A percentile compares a stretch with the other conserved stretches of the same genome.
Evolutionary conservation across 2,888 invertebrate genomes (phyloP).

Genomic region (Hecatera dysodea): DNA sequence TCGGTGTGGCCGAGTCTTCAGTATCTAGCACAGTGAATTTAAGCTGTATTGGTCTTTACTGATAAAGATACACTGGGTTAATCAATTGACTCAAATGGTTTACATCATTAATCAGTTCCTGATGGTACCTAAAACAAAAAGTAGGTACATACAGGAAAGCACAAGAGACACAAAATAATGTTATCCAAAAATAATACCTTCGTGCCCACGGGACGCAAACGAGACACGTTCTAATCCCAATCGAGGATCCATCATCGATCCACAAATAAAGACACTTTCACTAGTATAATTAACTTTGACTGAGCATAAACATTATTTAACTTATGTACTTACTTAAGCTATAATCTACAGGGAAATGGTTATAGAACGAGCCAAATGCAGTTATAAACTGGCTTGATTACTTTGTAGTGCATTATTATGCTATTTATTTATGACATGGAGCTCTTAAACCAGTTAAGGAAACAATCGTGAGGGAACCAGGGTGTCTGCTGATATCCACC

Average conservation of each 20-base stretch:
- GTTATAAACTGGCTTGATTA: constrained; percentile 28
- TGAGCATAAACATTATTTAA: constrained; percentile 18
- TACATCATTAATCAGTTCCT: neutral
- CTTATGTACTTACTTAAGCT: constrained; percentile 19
- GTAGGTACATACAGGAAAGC: neutral
- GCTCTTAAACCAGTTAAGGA: neutral
- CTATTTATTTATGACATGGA: constrained; percentile 6
- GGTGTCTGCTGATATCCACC: neutral
- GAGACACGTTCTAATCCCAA: neutral
- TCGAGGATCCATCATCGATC: neutral
- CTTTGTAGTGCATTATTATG: constrained; percentile 30
- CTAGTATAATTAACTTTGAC: constrained; percentile 4
- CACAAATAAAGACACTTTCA: constrained; percentile 36
- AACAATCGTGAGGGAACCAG: neutral
- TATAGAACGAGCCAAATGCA: constrained; percentile 13
- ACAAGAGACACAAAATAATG: neutral
- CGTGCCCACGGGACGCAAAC: neutral
- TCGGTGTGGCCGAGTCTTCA: neutral
- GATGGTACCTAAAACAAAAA: neutral
- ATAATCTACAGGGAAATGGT: constrained; percentile 15
- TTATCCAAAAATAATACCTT: neutral
- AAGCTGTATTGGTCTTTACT: neutral
- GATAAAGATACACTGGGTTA: neutral
- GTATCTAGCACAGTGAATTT: neutral
- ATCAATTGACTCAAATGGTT: neutral